phyloP scores from a whole-genome alignment of 2,113 vertebrate species.

The Coturnix japonica region DNA sequence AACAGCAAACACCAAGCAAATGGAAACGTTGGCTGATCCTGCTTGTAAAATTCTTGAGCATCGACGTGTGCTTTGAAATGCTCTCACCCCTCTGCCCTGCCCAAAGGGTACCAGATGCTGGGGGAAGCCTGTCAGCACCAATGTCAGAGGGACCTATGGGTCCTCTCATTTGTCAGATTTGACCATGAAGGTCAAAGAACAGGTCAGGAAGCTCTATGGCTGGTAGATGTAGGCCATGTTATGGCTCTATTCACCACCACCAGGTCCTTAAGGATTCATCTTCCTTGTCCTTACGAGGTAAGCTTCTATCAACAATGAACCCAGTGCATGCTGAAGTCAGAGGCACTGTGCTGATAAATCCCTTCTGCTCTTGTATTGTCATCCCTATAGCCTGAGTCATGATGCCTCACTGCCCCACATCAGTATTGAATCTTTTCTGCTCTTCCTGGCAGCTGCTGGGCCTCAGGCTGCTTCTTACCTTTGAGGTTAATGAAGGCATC shows the following conservation, averaged over 20 bases:
- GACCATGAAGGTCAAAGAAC: neutral
- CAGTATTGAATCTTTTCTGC: neutral
- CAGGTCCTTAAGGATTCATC: neutral
- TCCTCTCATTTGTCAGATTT: neutral
- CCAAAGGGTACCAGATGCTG: neutral
- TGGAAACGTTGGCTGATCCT: slow-evolving; percentile 62
- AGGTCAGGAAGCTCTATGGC: neutral
- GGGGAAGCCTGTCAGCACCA: neutral
- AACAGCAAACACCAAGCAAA: slow-evolving; percentile 64
- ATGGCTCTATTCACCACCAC: neutral
- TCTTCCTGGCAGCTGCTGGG: neutral
- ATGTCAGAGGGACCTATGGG: slow-evolving; percentile 4
- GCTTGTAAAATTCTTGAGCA: slow-evolving; percentile 49
- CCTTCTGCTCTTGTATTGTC: neutral
- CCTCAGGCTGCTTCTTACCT: neutral
- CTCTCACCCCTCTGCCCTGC: neutral
- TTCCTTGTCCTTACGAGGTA: neutral
- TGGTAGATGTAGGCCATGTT: neutral
- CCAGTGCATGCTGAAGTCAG: slow-evolving; percentile 21
- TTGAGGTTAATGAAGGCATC: neutral
- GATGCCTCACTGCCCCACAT: neutral
- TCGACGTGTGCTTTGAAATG: slow-evolving; percentile 55
- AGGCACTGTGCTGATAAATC: neutral
- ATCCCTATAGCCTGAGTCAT: neutral
- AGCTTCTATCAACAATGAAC: neutral